Base-by-base conservation (phyloP, 1,140 invertebrate species). In the Centruroides vittatus region DNA sequence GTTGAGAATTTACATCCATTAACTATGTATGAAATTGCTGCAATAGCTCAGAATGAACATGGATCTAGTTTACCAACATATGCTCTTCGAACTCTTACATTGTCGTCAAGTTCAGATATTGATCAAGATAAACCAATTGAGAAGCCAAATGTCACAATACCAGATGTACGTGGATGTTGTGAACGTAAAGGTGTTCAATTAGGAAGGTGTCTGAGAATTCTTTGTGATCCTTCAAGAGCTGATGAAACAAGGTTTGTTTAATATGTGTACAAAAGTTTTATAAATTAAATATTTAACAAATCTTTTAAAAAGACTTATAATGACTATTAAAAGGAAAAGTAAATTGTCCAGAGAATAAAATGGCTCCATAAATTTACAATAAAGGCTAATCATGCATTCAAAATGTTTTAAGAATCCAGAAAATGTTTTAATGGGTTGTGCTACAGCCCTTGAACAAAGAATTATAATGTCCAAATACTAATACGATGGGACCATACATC, bases 1-100 rank as follows among this genome's bases (percentile, higher is more conserved):
- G 51, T 88, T 4, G 78, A 79, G 56, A 76, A 80, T 72, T 74
- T 82, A 50, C 72, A 77, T 3, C 84, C 85, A 1, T 83, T 84
- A 66, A 88, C 85, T 23, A 87, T 89, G 86, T 89, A 89, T 70
- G 85, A 88, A 69, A 78, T 89, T 3, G 79, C 80, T 0, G 80
- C 88, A 8, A 81, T 78, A 2, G 82, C 85, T 1, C 78, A 78
- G 50, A 89, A 89, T 72, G 79, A 79, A 35, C 82, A 83, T 66
- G 87, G 87, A 0, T 78, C 79, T 0, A 87, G 85, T 72, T 72
- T 89, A 60, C 84, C 86, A 1, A 86, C 82, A 35, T 80, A 84
- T 61, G 76, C 78, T 7, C 71, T 88, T 35, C 78, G 84, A 61
- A 79, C 81, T 0, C 67, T 86, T 47, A 86, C 85, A 8, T 71